Base-by-base conservation (phyloP, 2,888 invertebrate species). In the Acanthosepion pharaonis region DNA sequence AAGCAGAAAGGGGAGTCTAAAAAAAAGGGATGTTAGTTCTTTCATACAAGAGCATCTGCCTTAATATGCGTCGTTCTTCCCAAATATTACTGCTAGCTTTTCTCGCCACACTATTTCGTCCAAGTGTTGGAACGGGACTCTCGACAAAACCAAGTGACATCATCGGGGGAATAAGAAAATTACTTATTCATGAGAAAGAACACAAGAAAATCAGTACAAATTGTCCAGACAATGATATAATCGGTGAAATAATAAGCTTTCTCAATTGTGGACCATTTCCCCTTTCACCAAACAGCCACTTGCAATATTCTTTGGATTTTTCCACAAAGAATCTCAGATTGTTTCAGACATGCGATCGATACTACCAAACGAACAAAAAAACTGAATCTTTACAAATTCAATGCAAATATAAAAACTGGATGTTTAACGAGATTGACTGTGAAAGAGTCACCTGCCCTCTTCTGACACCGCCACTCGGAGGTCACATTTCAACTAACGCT, bases 191-290 rank as follows among this genome's bases (percentile, higher is more conserved):
- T 78, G n/a, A 33, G 2, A 18, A 11, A n/a, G 23, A 78, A 78
- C 78, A 5, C 11, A n/a, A 23, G 0, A n/a, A 78, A 78, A 78
- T 33, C 78, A 9, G 8, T 2, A 78, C 78, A n/a, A 78, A 11
- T n/a, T 2, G 15, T 8, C 78, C n/a, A 11, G 23, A 18, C 33
- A 18, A 78, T 15, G 78, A 78, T 18, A 78, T 78, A 9, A 23
- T 78, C 78, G 33, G 91, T 49, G 51, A 94, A n/a, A 78, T 49
- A 49, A 42, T 94, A 94, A 94, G 18, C n/a, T 20, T 91, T 28
- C 78, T 94, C 51, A 51, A 33, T 23, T 94, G 91, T 94, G 91
- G 42, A 78, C 23, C 51, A 33, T 91, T 78, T 94, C 91, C 94
- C 49, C 11, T 5, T 78, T 51, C 91, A 20, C 94, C 78, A 94